A percentile compares a stretch with the other conserved stretches of the same genome.
These are phyloP conservation scores for Amitus sp. DNA, from an alignment of 2,888 invertebrate species.

Conservation along the genomic window DNA sequence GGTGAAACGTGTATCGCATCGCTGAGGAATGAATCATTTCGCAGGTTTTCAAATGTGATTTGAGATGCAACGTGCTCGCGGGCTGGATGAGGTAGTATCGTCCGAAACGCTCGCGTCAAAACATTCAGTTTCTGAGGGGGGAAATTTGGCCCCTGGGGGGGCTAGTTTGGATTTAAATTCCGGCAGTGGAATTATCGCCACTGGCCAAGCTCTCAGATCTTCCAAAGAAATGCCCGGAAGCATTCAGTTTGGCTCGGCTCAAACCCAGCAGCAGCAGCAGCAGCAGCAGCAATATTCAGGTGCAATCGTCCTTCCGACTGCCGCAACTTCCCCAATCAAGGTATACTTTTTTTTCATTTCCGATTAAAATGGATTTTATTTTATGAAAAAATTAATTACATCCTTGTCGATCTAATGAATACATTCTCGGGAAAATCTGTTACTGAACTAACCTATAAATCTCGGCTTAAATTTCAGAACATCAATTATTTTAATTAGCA, in stretches of 20 bases:
- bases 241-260: constrained; percentile 63
- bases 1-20: too few species aligned
- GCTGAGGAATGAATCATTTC: too few species aligned
- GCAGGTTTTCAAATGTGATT: constrained; percentile 72
- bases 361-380: too few species aligned
- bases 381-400: too few species aligned
- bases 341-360: constrained; percentile 38
- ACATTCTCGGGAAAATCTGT: too few species aligned
- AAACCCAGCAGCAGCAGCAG: constrained; percentile 62
- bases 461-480: too few species aligned
- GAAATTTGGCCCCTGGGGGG: constrained; percentile 62
- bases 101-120: constrained; percentile 67
- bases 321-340: constrained; percentile 62
- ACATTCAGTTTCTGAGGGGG: constrained; percentile 65
- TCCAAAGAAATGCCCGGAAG: constrained; percentile 66
- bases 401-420: too few species aligned
- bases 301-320: constrained; percentile 62
- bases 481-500: too few species aligned
- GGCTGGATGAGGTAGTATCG: constrained; percentile 63
- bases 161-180: constrained; percentile 63
- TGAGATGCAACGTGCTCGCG: constrained; percentile 73
- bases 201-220: constrained; percentile 62
- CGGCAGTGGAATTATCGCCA: constrained; percentile 58
- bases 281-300: constrained; percentile 60
- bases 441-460: too few species aligned